Conservation (phyloP, 1,140 invertebrate species). For the Halotydeus destructor region DNA sequence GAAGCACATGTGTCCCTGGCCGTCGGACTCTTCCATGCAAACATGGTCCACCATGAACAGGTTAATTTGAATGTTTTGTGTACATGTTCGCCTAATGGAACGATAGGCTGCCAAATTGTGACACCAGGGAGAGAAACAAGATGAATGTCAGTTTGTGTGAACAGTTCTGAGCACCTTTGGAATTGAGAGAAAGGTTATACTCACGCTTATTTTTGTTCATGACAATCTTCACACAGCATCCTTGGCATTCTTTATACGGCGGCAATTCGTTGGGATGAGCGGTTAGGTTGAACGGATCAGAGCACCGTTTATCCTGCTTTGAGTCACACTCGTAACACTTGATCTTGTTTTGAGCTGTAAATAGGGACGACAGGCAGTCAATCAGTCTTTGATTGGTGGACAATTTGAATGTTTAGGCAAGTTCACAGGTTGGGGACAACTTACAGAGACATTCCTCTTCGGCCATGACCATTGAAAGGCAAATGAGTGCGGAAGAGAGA, state of each 20-base stretch:
- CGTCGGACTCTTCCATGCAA: conserved; percentile 91
- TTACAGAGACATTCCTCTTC: conserved; percentile 17
- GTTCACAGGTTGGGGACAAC: too few relatives aligned
- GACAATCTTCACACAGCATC: conserved; percentile 86
- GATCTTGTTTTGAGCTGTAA: conserved; percentile 12
- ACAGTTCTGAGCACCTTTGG: background rate
- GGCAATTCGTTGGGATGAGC: conserved; percentile 55
- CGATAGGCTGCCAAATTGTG: conserved; percentile 13
- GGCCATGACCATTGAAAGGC: conserved; percentile 5
- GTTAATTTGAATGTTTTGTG: conserved; percentile 76
- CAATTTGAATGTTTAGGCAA: conserved; percentile 2
- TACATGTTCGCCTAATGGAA: conserved; percentile 58
- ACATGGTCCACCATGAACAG: conserved; percentile 94
- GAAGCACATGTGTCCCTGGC: conserved; percentile 90
- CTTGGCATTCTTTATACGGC: conserved; percentile 60
- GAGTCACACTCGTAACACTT: conserved; percentile 75
- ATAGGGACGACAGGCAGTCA: background rate
- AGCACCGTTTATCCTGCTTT: conserved; percentile 62
- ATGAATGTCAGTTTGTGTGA: background rate
- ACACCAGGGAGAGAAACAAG: background rate
- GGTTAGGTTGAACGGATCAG: conserved; percentile 79
- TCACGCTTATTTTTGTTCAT: conserved; percentile 65
- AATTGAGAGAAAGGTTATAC: conserved; percentile 21
- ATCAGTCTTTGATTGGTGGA: background rate
- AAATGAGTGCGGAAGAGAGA: too few relatives aligned